Percentiles rank a stretch among this genome's conserved stretches.
These are phyloP conservation scores for Xestia c-nigrum DNA, from an alignment of 2,888 invertebrate species.

Conservation along the genomic window DNA sequence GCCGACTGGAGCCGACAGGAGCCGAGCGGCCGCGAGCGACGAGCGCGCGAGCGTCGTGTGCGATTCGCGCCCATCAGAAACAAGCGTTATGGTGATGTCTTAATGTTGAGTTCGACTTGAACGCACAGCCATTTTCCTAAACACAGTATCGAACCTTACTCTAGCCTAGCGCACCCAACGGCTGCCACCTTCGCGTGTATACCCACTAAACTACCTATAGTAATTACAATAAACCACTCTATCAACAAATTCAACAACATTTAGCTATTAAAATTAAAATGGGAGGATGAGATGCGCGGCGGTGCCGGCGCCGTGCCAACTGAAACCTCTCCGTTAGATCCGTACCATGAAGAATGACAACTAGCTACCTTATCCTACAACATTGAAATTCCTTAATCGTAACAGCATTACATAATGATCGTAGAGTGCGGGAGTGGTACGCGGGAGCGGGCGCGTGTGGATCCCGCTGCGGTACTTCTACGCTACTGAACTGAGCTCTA, in stretches of 20 bases:
- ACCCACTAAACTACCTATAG: constrained; percentile 85
- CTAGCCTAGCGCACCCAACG: constrained; percentile 83
- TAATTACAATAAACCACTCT: constrained; percentile 88
- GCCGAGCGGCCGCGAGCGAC: constrained; percentile 27
- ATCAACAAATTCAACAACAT: constrained; percentile 90
- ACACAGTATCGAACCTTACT: constrained; percentile 84
- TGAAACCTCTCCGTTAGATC: constrained; percentile 59
- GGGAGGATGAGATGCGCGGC: constrained; percentile 79
- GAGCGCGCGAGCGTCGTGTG: constrained; percentile 71
- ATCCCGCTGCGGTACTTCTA: constrained; percentile 35
- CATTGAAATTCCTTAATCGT: constrained; percentile 81
- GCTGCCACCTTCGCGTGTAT: constrained; percentile 82
- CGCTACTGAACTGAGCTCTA: constrained; percentile 65
- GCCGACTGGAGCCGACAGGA: constrained; percentile 14
- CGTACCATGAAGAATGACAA: constrained; percentile 77
- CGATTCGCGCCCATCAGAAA: constrained; percentile 73
- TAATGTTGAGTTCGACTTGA: constrained; percentile 85
- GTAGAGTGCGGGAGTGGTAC: constrained; percentile 64
- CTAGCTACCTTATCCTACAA: constrained; percentile 86
- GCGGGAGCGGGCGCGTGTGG: constrained; percentile 30
- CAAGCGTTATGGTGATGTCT: constrained; percentile 76
- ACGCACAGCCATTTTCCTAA: constrained; percentile 88
- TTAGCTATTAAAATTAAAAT: constrained; percentile 89
- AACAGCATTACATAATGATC: constrained; percentile 71
- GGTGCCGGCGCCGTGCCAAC: constrained; percentile 60